Evolutionary conservation across 1,140 invertebrate species (phyloP).

Genomic region (Drosophila kohkoa): DNA sequence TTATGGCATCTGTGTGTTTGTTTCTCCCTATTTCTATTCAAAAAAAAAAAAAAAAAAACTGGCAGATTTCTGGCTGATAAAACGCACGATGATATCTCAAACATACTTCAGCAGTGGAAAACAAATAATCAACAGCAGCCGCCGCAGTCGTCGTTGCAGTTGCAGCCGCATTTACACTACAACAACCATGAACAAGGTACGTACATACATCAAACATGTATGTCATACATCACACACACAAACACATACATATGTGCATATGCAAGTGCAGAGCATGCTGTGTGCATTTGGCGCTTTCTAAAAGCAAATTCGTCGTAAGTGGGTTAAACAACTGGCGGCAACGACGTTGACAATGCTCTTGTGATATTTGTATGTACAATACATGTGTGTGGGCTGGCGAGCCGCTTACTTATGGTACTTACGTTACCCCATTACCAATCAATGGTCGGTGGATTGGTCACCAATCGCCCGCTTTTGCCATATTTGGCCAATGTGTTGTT

Average conservation of each 20-base stretch:
- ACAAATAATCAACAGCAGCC: conserved; percentile 71
- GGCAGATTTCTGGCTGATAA: conserved; percentile 81
- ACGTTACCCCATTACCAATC: conserved; percentile 25
- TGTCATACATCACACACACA: conserved; percentile 18
- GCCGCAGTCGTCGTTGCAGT: conserved; percentile 39
- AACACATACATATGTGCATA: conserved; percentile 7
- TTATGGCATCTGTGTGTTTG: conserved; percentile 32
- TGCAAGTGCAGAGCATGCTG: conserved; percentile 23
- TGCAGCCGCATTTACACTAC: conserved; percentile 50
- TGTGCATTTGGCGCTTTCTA: conserved; percentile 69
- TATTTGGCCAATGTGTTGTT: conserved; percentile 56
- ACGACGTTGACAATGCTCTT: conserved; percentile 60
- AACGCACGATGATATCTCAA: conserved; percentile 81
- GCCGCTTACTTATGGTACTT: conserved; percentile 38
- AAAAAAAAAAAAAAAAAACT: conserved; percentile 4
- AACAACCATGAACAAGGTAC: conserved; percentile 66
- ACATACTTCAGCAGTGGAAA: conserved; percentile 83
- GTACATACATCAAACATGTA: conserved; percentile 34
- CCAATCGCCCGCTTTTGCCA: conserved; percentile 46
- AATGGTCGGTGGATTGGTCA: conserved; percentile 8
- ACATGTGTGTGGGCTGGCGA: conserved; percentile 44
- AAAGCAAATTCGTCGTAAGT: conserved; percentile 63
- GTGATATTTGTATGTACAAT: not conserved
- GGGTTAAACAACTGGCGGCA: conserved; percentile 61
- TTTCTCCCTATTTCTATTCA: conserved; percentile 6